Conservation (phyloP, 1,140 invertebrate species). For the Holotrichia oblita region DNA sequence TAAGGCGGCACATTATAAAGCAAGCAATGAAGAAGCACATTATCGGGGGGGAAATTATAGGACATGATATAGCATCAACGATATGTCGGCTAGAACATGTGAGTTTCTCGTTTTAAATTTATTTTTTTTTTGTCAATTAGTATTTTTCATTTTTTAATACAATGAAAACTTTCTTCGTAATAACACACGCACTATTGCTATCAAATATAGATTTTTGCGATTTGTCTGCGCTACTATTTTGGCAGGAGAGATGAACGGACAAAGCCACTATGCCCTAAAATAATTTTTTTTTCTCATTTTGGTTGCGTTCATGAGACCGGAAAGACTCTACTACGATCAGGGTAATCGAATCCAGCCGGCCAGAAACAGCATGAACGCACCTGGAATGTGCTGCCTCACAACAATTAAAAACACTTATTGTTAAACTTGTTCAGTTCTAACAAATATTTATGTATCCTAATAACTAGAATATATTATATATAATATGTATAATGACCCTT, state of each 20-base stretch:
- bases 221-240: conserved; percentile 55
- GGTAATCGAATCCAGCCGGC: conserved; percentile 46
- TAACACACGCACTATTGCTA: conserved; percentile 60
- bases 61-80: conserved; percentile 42
- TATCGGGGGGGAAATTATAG: conserved; percentile 51
- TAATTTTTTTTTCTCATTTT: conserved; percentile 1
- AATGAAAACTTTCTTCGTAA: conserved; percentile 38
- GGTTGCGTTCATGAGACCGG: conserved; percentile 48
- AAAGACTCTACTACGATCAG: neutral
- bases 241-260: conserved; percentile 60
- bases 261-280: conserved; percentile 57
- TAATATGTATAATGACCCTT: conserved; percentile 7
- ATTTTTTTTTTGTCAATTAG: neutral
- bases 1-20: conserved; percentile 46
- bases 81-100: conserved; percentile 54
- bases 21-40: conserved; percentile 58
- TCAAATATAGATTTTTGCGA: conserved; percentile 56
- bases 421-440: conserved; percentile 58
- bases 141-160: conserved; percentile 27
- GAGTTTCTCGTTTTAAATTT: conserved; percentile 37
- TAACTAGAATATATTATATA: conserved; percentile 19
- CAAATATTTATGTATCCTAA: conserved; percentile 51
- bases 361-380: conserved; percentile 48
- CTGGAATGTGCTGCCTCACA: conserved; percentile 54
- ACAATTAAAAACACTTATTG: conserved; percentile 57